A percentile compares a stretch with the other conserved stretches of the same genome.
These are phyloP conservation scores for Lepidocyrtinus sp. DNA, from an alignment of 2,888 invertebrate genomes.

Conservation along the genomic window DNA sequence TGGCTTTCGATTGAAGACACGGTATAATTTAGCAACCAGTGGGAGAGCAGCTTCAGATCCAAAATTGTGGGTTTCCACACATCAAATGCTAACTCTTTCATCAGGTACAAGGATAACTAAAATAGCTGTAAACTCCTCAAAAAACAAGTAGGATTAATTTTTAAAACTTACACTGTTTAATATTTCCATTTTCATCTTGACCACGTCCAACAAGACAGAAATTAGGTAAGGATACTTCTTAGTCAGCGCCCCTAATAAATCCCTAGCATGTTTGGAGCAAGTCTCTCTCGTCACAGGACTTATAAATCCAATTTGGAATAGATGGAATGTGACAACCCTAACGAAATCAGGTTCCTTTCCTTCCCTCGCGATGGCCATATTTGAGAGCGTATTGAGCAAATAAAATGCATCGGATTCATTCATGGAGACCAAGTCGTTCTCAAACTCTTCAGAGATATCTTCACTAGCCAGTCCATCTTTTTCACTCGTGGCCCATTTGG, in stretches of 20 bases:
- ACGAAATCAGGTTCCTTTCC: constrained; percentile 79
- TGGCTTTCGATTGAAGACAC: constrained; percentile 78
- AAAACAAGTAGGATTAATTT: neutral
- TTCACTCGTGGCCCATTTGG: constrained; percentile 68
- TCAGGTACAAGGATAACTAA: constrained; percentile 79
- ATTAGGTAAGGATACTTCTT: constrained; percentile 80
- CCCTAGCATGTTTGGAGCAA: constrained; percentile 83
- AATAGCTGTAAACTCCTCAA: constrained; percentile 52
- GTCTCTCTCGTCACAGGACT: constrained; percentile 80
- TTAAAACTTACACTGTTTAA: constrained; percentile 75
- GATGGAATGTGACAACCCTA: constrained; percentile 78
- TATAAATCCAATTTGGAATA: constrained; percentile 84
- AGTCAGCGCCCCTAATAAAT: constrained; percentile 81
- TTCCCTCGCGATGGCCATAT: constrained; percentile 82
- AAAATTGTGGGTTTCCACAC: constrained; percentile 80
- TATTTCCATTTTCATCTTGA: constrained; percentile 77
- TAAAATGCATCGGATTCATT: constrained; percentile 84
- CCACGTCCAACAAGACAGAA: constrained; percentile 78
- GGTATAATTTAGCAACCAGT: constrained; percentile 79
- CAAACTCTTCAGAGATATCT: constrained; percentile 74
- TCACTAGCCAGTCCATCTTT: constrained; percentile 67
- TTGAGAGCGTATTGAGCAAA: constrained; percentile 83
- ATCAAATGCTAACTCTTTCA: constrained; percentile 81
- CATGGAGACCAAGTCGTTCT: constrained; percentile 78
- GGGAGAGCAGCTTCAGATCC: constrained; percentile 79